These are phyloP conservation scores for Lasioglossum oenotherae DNA, from an alignment of 2,888 invertebrate genomes.

Conservation along the genomic window DNA sequence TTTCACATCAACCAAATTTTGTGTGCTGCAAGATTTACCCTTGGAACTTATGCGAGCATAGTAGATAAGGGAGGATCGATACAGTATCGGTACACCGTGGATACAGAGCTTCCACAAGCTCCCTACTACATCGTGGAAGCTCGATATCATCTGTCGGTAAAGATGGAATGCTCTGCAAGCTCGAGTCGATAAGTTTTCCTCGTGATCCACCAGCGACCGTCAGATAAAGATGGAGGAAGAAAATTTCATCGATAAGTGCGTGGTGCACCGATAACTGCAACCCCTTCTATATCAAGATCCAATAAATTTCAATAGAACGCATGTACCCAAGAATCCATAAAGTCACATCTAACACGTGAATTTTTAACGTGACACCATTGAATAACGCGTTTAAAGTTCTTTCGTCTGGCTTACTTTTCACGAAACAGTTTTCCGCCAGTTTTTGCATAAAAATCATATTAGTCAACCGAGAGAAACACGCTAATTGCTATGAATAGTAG, in stretches of 20 bases:
- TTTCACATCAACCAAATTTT: background rate
- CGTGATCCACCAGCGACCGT: slow-evolving; percentile 4
- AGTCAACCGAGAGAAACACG: background rate
- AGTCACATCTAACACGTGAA: too few relatives aligned
- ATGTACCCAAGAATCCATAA: background rate
- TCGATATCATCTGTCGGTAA: slow-evolving; percentile 63
- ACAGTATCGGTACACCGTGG: slow-evolving; percentile 14
- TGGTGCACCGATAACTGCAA: slow-evolving; percentile 28
- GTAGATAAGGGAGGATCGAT: slow-evolving; percentile 11
- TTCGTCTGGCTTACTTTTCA: background rate
- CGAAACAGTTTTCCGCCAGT: background rate
- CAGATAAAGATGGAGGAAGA: background rate
- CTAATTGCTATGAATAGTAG: background rate
- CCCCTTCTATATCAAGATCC: slow-evolving; percentile 29
- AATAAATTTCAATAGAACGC: slow-evolving; percentile 10
- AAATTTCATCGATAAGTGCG: slow-evolving; percentile 23
- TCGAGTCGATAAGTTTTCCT: slow-evolving; percentile 40
- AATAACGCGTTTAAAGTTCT: background rate
- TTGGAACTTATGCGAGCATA: background rate
- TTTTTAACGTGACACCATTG: background rate
- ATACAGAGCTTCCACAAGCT: slow-evolving; percentile 17
- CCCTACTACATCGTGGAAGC: slow-evolving; percentile 7
- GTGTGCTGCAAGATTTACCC: background rate
- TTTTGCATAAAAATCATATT: background rate
- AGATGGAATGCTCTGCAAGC: slow-evolving; percentile 1